phyloP scores from a whole-genome alignment of 2,888 invertebrate genomes.

The Pammene aurita region DNA sequence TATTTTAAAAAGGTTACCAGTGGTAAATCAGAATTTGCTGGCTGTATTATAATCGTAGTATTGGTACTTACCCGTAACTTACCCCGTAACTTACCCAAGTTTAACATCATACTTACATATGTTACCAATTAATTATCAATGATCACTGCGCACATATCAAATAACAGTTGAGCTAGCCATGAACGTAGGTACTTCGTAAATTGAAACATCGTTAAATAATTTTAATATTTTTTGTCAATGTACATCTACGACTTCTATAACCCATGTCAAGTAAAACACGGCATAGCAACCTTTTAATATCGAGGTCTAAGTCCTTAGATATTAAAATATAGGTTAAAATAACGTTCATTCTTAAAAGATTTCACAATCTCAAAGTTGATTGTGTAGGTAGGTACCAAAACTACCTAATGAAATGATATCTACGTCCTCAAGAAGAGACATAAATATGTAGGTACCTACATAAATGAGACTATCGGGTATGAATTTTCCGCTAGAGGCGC shows the following conservation, averaged over 20 bases:
- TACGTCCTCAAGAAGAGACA: background rate
- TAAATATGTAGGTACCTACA: too few relatives aligned
- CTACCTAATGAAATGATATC: too few relatives aligned
- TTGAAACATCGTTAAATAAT: background rate
- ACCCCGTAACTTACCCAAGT: too few relatives aligned
- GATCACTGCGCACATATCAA: too few relatives aligned
- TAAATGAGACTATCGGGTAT: too few relatives aligned
- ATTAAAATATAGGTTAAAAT: background rate
- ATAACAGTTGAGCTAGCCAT: background rate
- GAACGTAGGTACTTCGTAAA: background rate
- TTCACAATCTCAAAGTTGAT: conserved; percentile 1
- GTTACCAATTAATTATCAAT: too few relatives aligned
- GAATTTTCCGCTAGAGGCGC: too few relatives aligned
- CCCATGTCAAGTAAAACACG: background rate
- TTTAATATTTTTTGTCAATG: background rate
- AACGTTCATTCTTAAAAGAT: background rate
- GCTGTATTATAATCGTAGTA: too few relatives aligned
- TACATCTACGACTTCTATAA: background rate
- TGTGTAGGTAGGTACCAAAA: background rate
- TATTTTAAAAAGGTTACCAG: too few relatives aligned
- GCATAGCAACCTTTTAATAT: background rate
- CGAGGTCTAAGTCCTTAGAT: background rate
- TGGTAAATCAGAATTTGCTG: too few relatives aligned
- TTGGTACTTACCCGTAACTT: too few relatives aligned
- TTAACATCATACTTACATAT: too few relatives aligned